phyloP scores from a whole-genome alignment of 30 jellyfish, hydroid and myxozoan species.

The Aurelia aurita region DNA sequence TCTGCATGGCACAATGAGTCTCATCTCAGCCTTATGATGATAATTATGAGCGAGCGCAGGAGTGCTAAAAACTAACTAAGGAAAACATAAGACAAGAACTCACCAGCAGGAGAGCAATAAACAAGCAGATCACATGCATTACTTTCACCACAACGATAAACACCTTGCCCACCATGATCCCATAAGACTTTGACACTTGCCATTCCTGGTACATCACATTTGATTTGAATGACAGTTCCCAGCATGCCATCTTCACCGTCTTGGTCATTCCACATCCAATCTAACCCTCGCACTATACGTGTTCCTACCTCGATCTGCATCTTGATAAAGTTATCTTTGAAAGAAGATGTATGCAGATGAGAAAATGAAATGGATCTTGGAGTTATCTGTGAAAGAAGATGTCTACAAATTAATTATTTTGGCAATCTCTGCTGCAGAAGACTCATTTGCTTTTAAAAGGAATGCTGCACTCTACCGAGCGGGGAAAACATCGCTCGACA shows the following conservation, averaged over 20 bases:
- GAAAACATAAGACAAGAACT: background rate
- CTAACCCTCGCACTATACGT: constrained; percentile 62
- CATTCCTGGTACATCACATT: constrained; percentile 6
- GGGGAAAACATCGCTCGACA: no score
- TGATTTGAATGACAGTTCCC: constrained; percentile 59
- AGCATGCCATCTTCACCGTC: constrained; percentile 76
- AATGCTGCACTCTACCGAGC: no score
- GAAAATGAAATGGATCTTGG: background rate
- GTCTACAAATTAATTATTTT: no score
- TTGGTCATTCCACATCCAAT: constrained; percentile 70
- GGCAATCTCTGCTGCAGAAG: no score
- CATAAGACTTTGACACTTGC: constrained; percentile 47
- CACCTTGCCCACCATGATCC: constrained; percentile 78
- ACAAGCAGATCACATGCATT: constrained; percentile 61
- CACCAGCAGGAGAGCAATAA: constrained; percentile 58
- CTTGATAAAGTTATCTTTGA: background rate
- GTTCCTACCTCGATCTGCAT: constrained; percentile 63
- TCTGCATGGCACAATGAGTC: background rate
- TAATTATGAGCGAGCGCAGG: background rate
- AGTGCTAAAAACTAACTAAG: no score
- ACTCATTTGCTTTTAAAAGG: no score
- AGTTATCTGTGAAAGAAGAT: no score
- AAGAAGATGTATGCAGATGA: background rate
- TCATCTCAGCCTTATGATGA: background rate
- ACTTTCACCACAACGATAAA: constrained; percentile 53